These are phyloP conservation scores for Mnemiopsis leidyi DNA, from an alignment of 37 sponge, comb jelly and placozoan genomes.

Conservation along the genomic window DNA sequence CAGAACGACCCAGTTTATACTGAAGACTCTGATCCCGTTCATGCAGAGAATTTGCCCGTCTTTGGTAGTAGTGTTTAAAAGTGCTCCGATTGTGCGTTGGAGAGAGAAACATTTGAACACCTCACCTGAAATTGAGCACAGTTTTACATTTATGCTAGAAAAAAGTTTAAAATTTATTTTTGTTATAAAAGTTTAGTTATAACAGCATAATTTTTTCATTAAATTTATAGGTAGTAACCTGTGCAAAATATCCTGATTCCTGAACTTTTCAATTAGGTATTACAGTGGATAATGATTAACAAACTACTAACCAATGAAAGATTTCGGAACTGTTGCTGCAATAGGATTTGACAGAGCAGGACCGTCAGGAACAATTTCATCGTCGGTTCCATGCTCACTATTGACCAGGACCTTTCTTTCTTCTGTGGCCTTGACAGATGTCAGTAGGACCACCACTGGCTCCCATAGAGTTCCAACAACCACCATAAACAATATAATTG, in stretches of 20 bases:
- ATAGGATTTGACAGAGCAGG: not conserved
- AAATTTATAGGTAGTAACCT: too few species aligned
- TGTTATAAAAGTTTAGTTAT: too few species aligned
- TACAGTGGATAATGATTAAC: too few species aligned
- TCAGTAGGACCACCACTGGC: not conserved
- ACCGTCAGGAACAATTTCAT: constrained; percentile 10
- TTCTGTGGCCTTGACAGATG: not conserved
- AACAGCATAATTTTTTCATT: too few species aligned
- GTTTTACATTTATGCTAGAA: too few species aligned
- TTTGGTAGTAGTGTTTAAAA: constrained; percentile 26
- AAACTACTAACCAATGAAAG: too few species aligned
- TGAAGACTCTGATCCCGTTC: constrained; percentile 62
- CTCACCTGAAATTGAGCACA: not conserved
- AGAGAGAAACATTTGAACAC: constrained; percentile 47
- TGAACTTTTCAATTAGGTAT: too few species aligned
- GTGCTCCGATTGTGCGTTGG: not conserved
- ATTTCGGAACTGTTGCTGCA: too few species aligned
- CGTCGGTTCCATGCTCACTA: not conserved
- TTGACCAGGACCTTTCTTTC: constrained; percentile 22
- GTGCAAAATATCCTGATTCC: too few species aligned
- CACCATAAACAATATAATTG: not conserved
- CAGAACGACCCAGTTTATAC: constrained; percentile 63
- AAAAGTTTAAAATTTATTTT: too few species aligned
- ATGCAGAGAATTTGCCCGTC: constrained; percentile 43
- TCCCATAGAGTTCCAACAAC: constrained; percentile 28